Evolutionary conservation across 1,140 invertebrate genomes (phyloP).

Genomic region (Myzus persicae): DNA sequence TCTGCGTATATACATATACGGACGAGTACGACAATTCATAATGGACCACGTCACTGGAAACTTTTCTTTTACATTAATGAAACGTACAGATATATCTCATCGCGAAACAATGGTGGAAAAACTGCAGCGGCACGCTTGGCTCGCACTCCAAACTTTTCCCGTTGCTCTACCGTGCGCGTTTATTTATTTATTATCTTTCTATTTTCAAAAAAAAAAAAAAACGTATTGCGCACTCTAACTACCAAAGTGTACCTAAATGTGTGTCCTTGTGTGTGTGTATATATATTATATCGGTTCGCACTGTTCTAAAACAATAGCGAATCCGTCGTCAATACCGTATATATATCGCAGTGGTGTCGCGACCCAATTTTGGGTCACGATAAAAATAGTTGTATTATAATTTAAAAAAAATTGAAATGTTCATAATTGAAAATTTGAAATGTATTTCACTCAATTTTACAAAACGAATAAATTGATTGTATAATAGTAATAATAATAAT

Average conservation of each 20-base stretch:
- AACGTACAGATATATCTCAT: not conserved
- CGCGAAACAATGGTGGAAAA: not conserved
- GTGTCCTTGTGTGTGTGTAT: too few relatives aligned
- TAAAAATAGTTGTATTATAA: not conserved
- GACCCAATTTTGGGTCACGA: not conserved
- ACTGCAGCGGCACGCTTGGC: not conserved
- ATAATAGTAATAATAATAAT: not conserved
- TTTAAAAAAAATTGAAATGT: not conserved
- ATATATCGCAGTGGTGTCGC: not conserved
- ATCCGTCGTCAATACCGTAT: not conserved
- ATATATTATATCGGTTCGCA: not conserved
- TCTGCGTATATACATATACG: not conserved
- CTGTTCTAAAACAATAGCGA: not conserved
- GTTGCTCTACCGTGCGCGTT: not conserved
- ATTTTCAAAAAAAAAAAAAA: not conserved
- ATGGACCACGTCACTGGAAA: not conserved
- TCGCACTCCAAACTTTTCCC: not conserved
- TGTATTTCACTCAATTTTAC: not conserved
- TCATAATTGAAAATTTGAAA: not conserved
- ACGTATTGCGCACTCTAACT: not conserved
- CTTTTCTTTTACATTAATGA: constrained; percentile 18
- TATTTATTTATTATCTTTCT: constrained; percentile 20
- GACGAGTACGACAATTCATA: not conserved
- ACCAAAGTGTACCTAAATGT: not conserved
- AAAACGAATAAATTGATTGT: not conserved